Evolutionary conservation across 2,888 invertebrate species (phyloP), one percentile per base, ranked within the genome.

Genomic region (Sphecodes monilicornis): DNA sequence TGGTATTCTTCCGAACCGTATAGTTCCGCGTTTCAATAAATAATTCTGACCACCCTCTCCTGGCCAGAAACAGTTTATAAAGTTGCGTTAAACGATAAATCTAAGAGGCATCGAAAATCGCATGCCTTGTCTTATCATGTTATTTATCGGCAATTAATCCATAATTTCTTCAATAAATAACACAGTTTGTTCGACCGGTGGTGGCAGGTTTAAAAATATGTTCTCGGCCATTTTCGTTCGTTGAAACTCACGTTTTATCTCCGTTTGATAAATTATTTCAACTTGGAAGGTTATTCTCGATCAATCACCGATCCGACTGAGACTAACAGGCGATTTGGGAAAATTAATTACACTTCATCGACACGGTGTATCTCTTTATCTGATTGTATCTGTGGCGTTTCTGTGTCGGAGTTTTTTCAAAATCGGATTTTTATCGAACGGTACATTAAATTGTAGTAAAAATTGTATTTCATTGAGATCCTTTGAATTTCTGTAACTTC

Each of bases 11-110:
- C 64, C 57, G 29, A 60, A 6, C 26, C 26, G 57, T 60, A 60
- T 29, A 60, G 29, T 60, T 60, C 29, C 13, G 26, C 29, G 57
- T 60, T 60, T 60, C 57, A 60, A 60, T 60, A 60, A 60, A 60
- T 60, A 60, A 60, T 60, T 26, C 29, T 13, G 5, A 6, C 16
- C 57, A 11, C 57, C 29, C 16, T 16, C 29, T 26, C 26, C 8
- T 6, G 6, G 22, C 22, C 50, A 8, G 50, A 50, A 50, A 50
- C 50, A 50, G 50, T 50, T 50, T 2, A 50, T 22, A 22, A 50
- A 50, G 50, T 50, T n/a, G n/a, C n/a, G n/a, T n/a, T 50, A 2
- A 22, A 50, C 50, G 3, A 8, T 22, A 18, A 22, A 10, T 22
- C 8, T 50, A 22, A 22, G 8, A 2, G 2, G 22, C 22, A 10